These are phyloP conservation scores for Ditylenchus weischeri DNA, from an alignment of 2,888 invertebrate species.

Conservation along the genomic window DNA sequence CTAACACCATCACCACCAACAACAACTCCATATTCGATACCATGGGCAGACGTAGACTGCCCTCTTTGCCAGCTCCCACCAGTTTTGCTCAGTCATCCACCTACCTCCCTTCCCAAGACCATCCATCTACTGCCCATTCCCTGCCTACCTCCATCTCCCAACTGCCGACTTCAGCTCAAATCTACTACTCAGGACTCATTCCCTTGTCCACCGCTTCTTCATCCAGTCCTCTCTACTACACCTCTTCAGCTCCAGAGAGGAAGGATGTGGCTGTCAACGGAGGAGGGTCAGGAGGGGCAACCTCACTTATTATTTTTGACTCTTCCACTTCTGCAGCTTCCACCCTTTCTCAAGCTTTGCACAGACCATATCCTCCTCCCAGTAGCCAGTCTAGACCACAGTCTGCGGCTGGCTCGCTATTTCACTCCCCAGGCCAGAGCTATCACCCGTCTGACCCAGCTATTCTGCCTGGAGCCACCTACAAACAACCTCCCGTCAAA, in stretches of 20 bases:
- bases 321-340: neutral
- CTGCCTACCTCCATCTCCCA: neutral
- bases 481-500: slow-evolving; percentile 26
- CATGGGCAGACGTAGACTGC: slow-evolving; percentile 56
- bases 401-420: neutral
- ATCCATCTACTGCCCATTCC: neutral
- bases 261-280: slow-evolving; percentile 22
- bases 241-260: slow-evolving; percentile 37
- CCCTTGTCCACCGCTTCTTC: slow-evolving; percentile 15
- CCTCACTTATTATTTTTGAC: slow-evolving; percentile 14
- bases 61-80: slow-evolving; percentile 38
- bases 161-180: slow-evolving; percentile 15
- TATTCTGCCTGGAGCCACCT: slow-evolving; percentile 52
- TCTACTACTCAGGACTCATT: neutral
- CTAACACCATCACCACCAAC: slow-evolving; percentile 3
- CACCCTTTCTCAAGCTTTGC: slow-evolving; percentile 7
- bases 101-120: neutral
- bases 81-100: neutral
- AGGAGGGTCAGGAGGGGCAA: neutral
- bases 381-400: neutral
- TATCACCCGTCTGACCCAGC: slow-evolving; percentile 40
- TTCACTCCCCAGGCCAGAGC: slow-evolving; percentile 1
- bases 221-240: slow-evolving; percentile 33
- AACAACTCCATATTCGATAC: neutral
- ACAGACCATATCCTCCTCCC: neutral